Evolutionary conservation across 2,113 vertebrate species (phyloP).

Genomic region (Zingel zingel): DNA sequence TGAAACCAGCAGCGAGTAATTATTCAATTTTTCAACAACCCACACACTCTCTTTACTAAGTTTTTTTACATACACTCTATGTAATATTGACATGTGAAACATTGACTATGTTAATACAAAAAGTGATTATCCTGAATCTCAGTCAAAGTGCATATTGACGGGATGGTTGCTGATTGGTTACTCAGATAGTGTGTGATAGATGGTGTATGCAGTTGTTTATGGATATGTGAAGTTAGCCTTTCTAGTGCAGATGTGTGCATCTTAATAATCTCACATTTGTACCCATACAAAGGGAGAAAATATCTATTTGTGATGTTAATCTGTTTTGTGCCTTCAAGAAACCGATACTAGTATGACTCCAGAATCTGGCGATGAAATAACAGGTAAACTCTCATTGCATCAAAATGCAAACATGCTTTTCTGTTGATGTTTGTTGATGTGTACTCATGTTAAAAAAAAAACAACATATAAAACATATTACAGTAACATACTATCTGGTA

Average conservation of each 20-base stretch:
- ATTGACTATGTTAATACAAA: not conserved
- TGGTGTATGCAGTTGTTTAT: not conserved
- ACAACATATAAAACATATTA: too few relatives aligned
- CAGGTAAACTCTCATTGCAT: not conserved
- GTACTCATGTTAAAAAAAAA: not conserved
- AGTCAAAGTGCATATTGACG: not conserved
- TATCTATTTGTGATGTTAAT: not conserved
- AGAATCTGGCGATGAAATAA: not conserved
- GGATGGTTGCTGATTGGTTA: not conserved
- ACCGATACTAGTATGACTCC: not conserved
- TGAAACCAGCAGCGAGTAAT: slow-evolving; percentile 4
- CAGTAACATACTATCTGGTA: not conserved
- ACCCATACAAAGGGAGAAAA: not conserved
- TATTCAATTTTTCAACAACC: not conserved
- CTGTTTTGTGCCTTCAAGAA: not conserved
- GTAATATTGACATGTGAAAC: not conserved
- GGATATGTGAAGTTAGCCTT: not conserved
- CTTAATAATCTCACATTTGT: not conserved
- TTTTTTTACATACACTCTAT: not conserved
- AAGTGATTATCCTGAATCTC: not conserved
- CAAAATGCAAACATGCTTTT: not conserved
- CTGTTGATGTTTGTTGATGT: not conserved
- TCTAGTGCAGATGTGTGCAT: not conserved
- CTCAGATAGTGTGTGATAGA: not conserved
- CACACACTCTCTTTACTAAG: not conserved